These are phyloP conservation scores for Leptestheria dahalacensis DNA, from an alignment of 1,140 invertebrate genomes.

Conservation along the genomic window DNA sequence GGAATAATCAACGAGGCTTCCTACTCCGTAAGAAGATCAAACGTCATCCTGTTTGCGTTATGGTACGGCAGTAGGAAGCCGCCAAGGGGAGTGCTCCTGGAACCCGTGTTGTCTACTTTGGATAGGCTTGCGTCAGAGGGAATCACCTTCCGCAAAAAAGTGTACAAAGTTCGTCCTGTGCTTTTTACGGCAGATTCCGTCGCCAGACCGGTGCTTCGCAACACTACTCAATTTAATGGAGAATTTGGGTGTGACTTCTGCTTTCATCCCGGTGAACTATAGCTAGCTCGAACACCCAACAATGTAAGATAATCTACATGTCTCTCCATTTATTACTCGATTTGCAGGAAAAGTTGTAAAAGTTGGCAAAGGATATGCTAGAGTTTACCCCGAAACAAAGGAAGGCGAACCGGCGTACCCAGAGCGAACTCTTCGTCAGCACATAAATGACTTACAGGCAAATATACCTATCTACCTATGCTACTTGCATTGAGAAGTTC, in stretches of 20 bases:
- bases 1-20: background rate
- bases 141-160: background rate
- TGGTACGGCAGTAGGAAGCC: constrained; percentile 3
- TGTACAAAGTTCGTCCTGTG: background rate
- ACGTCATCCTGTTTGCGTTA: background rate
- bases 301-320: background rate
- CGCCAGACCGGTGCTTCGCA: background rate
- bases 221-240: background rate
- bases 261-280: background rate
- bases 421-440: background rate
- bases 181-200: background rate
- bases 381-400: background rate
- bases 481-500: background rate
- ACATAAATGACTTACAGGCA: background rate
- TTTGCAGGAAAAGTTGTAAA: background rate
- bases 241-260: constrained; percentile 2
- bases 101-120: background rate
- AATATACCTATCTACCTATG: background rate
- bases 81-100: background rate
- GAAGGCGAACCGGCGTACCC: background rate
- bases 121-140: background rate
- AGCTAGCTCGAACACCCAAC: background rate
- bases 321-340: no score
- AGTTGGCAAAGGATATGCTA: background rate
- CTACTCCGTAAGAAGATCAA: background rate